Evolutionary conservation across 1,140 invertebrate genomes (phyloP).

Genomic region (Papilio helenus): DNA sequence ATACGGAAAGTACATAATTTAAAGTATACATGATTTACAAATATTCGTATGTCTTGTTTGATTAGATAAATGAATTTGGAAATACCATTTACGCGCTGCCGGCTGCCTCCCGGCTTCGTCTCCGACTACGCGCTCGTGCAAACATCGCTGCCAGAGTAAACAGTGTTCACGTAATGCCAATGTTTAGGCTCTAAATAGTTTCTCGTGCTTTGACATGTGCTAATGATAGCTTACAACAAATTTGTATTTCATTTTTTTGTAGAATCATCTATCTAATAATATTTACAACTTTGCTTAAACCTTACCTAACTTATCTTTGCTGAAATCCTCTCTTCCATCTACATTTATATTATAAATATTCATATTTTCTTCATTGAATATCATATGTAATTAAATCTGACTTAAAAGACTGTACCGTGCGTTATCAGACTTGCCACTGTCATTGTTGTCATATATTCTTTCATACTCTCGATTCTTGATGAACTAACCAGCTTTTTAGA

Average conservation of each 20-base stretch:
- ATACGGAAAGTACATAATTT: background rate
- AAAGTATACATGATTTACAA: background rate
- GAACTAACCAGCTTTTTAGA: no score
- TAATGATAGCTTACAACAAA: constrained; percentile 7
- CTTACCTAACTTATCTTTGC: background rate
- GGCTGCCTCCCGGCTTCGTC: background rate
- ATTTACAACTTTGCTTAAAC: background rate
- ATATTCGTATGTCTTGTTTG: background rate
- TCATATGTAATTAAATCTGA: no score
- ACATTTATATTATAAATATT: background rate
- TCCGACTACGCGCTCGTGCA: background rate
- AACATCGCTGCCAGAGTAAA: constrained; percentile 17
- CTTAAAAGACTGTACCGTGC: no score
- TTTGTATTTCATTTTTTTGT: background rate
- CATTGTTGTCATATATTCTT: no score
- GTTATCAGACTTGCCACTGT: no score
- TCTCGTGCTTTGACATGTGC: constrained; percentile 14
- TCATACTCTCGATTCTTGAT: no score
- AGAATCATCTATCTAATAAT: background rate
- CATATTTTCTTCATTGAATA: background rate
- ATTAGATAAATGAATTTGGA: background rate
- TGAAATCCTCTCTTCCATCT: background rate
- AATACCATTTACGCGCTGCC: background rate
- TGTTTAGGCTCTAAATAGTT: constrained; percentile 8
- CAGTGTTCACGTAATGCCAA: constrained; percentile 8